Base-by-base conservation (phyloP, 2,888 invertebrate genomes). In the Mesopsocus fuscifrons region DNA sequence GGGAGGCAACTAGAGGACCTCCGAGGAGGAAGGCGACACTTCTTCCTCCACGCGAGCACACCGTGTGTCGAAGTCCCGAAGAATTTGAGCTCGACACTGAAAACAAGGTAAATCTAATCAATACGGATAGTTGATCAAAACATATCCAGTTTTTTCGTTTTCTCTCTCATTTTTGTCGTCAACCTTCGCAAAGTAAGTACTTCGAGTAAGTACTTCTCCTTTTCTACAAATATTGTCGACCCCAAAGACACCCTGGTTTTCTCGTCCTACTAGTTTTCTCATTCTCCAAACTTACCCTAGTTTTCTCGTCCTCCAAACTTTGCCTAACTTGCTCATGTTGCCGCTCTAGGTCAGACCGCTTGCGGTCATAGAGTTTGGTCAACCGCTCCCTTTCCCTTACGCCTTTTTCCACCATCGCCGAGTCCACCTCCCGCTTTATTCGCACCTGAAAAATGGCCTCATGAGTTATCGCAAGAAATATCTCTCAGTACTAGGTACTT, bases 351-450 rank as follows among this genome's bases (percentile, higher is more conserved):
- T 80, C 78, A 52, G 78, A 74, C 51, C 74, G 73, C 45, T 78
- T 76, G 53, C 73, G 73, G 51, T 85, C 80, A 57, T 77, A 84
- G 48, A 77, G 67, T 57, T 78, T 72, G 51, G 77, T 78, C 53
- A 88, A 67, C 45, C 81, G 74, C 49, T 82, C 80, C 46, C 91
- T 74, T 62, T 92, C 92, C 47, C 79, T 77, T 41, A 92, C 92
- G 33, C 89, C 92, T 48, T 83, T 77, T 54, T 83, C 83, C 49
- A 94, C 89, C 5, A 89, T 77, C 53, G 77, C 71, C 47, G 70
- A 72, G 40, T 72, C 72, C 2, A 89, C 85, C 67, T 91, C 80
- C 56, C 89, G 65, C 60, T 87, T 88, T 60, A 83, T 79, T 57
- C 85, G 68, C 8, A 49, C 44, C 46, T 46, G n/a, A 11, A 42